Conservation (phyloP, 2,113 vertebrate genomes). For the Aythya baeri region DNA sequence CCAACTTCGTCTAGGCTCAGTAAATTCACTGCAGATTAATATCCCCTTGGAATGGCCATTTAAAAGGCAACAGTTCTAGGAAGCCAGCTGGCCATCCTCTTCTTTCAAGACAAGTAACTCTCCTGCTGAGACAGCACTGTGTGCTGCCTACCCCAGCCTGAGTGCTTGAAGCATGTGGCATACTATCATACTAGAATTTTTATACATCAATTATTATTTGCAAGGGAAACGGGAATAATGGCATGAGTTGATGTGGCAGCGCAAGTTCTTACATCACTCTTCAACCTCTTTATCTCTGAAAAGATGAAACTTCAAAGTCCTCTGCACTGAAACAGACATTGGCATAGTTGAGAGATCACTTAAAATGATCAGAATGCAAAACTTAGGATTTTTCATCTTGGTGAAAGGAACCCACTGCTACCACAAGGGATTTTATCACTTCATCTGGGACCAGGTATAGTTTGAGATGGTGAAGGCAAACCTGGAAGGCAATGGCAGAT, state of each 20-base stretch:
- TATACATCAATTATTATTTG: background rate
- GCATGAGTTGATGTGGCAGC: background rate
- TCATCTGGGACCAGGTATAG: background rate
- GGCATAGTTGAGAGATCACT: background rate
- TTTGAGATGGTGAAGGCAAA: background rate
- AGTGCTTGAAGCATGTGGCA: background rate
- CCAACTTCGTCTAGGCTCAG: constrained; percentile 6
- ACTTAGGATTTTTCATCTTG: background rate
- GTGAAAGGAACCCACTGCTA: background rate
- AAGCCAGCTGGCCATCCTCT: background rate
- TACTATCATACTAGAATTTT: background rate
- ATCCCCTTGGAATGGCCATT: background rate
- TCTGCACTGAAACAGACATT: background rate
- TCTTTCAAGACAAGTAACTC: background rate
- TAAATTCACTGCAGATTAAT: constrained; percentile 19
- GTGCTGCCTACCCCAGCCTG: background rate
- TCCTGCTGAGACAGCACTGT: background rate
- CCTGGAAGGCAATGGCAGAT: background rate
- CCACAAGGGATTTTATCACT: background rate
- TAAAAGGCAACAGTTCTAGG: background rate
- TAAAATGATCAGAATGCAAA: background rate
- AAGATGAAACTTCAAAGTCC: background rate
- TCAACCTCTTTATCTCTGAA: background rate
- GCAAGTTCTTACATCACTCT: background rate
- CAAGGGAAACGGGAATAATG: background rate